Evolutionary conservation across 2,888 invertebrate genomes (phyloP).

Genomic region (Calameuta pallipes): DNA sequence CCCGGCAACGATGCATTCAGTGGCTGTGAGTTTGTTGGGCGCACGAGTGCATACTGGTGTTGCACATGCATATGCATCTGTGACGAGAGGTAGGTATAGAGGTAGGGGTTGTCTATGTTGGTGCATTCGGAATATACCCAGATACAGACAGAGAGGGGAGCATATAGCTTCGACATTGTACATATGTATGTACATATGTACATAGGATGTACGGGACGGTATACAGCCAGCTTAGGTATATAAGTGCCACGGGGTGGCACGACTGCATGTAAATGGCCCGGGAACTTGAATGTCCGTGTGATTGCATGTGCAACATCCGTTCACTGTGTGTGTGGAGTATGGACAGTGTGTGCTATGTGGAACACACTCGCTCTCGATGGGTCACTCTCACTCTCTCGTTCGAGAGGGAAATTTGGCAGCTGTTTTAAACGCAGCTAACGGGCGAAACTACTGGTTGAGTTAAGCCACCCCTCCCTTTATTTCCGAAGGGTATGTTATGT

Average conservation of each 20-base stretch:
- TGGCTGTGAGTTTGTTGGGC: not conserved
- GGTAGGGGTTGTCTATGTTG: not conserved
- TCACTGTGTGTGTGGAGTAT: constrained; percentile 12
- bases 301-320: constrained; percentile 16
- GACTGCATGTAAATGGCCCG: constrained; percentile 5
- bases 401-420: constrained; percentile 66
- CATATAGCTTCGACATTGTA: not conserved
- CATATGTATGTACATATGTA: not conserved
- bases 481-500: not conserved
- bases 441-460: constrained; percentile 53
- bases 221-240: not conserved
- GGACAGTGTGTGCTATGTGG: constrained; percentile 48
- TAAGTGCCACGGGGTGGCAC: constrained; percentile 1
- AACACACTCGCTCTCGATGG: constrained; percentile 64
- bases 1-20: constrained; percentile 7
- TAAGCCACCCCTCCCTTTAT: not conserved
- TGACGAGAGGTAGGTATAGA: not conserved
- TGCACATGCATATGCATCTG: not conserved
- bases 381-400: constrained; percentile 63
- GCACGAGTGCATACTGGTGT: not conserved
- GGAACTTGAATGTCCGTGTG: constrained; percentile 27
- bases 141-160: not conserved
- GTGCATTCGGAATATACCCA: constrained; percentile 4
- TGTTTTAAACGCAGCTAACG: constrained; percentile 62
- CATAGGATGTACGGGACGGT: not conserved